Percentiles rank a stretch among this genome's conserved stretches.
Evolutionary conservation across 2,888 invertebrate species (phyloP).

Genomic region (Heliconius ismenius): DNA sequence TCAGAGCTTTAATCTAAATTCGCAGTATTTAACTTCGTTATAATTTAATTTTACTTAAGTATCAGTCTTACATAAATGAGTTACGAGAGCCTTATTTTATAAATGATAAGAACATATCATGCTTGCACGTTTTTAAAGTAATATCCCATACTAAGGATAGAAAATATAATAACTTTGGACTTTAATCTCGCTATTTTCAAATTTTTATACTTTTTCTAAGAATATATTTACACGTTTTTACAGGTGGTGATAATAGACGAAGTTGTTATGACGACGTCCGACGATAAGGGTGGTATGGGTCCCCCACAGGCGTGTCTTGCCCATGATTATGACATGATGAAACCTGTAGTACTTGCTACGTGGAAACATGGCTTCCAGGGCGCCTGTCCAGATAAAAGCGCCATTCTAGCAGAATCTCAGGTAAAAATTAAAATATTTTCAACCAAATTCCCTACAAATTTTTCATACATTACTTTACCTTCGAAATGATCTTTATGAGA

Average conservation of each 20-base stretch:
- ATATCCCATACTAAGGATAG: background rate
- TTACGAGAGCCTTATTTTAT: background rate
- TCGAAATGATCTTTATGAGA: background rate
- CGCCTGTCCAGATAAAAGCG: slow-evolving; percentile 95
- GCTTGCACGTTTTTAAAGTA: background rate
- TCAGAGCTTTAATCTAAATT: slow-evolving; percentile 23
- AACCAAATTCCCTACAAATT: background rate
- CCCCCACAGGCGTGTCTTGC: slow-evolving; percentile 90
- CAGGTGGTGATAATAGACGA: slow-evolving; percentile 96
- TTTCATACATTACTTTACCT: background rate
- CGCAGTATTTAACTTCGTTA: slow-evolving; percentile 11
- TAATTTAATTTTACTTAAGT: slow-evolving; percentile 13
- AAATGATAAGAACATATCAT: background rate
- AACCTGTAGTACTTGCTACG: slow-evolving; percentile 94
- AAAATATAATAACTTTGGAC: background rate
- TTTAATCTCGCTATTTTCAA: background rate
- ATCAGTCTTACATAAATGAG: background rate
- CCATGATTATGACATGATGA: slow-evolving; percentile 96
- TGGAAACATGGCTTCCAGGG: slow-evolving; percentile 98
- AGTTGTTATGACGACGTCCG: slow-evolving; percentile 90
- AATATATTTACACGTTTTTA: slow-evolving; percentile 9
- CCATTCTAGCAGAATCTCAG: slow-evolving; percentile 94
- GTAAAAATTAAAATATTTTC: slow-evolving; percentile 53
- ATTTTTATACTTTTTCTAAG: background rate
- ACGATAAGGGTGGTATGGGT: slow-evolving; percentile 86